phyloP scores from a whole-genome alignment of 2,113 vertebrate genomes.

The Salvelinus fontinalis region DNA sequence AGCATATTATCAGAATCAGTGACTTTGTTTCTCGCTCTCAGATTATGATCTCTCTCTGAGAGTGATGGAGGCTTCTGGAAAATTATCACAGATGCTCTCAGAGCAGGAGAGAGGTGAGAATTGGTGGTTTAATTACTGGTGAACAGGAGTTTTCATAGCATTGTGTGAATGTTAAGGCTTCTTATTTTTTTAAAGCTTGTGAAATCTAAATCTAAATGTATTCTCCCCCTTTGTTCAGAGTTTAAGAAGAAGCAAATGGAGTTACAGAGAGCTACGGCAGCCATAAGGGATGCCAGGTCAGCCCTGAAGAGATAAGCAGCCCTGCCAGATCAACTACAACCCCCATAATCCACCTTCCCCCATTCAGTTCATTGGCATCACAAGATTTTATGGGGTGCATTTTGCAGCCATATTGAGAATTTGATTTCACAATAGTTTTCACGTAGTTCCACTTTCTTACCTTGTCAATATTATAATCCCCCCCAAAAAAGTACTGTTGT shows the following conservation, averaged over 20 bases:
- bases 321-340: neutral
- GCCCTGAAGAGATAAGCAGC: conserved; percentile 11
- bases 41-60: conserved; percentile 60
- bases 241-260: conserved; percentile 40
- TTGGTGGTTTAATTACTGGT: neutral
- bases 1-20: neutral
- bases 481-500: too few relatives aligned
- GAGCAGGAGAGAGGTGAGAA: conserved; percentile 62
- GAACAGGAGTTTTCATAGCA: too few relatives aligned
- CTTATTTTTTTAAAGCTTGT: too few relatives aligned
- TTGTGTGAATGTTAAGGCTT: too few relatives aligned
- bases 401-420: too few relatives aligned
- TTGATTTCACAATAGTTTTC: too few relatives aligned
- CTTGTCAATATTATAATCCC: too few relatives aligned
- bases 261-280: conserved; percentile 30
- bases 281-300: conserved; percentile 34
- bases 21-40: conserved; percentile 29
- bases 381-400: too few relatives aligned
- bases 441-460: too few relatives aligned
- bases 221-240: conserved; percentile 44
- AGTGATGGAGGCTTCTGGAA: conserved; percentile 66
- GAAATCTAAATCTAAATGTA: neutral
- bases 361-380: too few relatives aligned
- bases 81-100: conserved; percentile 47
- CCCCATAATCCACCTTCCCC: neutral